phyloP scores from a whole-genome alignment of 2,113 vertebrate genomes.

The Ochotona princeps region DNA sequence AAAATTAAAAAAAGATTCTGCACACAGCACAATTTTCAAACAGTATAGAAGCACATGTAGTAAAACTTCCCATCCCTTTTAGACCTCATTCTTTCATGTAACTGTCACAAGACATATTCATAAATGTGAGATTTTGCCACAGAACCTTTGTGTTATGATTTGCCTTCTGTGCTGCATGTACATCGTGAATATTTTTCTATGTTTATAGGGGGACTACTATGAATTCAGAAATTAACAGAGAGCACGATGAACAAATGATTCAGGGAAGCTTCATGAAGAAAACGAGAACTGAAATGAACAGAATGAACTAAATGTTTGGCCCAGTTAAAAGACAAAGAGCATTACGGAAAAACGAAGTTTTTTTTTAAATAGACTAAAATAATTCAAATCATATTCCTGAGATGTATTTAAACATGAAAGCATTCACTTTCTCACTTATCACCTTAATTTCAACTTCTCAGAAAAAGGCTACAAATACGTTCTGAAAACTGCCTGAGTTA shows the following conservation, averaged over 20 bases:
- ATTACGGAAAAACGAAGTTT: neutral
- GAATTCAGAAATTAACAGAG: constrained; percentile 4
- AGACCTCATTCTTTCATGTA: neutral
- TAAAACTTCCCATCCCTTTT: too few relatives aligned
- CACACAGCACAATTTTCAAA: too few relatives aligned
- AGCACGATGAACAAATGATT: neutral
- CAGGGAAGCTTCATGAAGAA: neutral
- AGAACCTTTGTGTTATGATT: neutral
- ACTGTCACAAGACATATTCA: too few relatives aligned
- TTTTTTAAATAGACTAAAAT: neutral
- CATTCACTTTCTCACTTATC: neutral
- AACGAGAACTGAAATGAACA: neutral
- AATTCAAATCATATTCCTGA: neutral
- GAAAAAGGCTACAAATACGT: neutral
- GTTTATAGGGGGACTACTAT: neutral
- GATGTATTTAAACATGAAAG: constrained; percentile 17
- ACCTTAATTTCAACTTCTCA: neutral
- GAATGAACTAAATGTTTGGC: neutral
- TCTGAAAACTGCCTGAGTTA: neutral
- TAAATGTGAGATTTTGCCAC: too few relatives aligned
- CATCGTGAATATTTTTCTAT: neutral
- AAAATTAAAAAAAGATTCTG: too few relatives aligned
- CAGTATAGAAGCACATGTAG: too few relatives aligned
- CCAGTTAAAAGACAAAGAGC: neutral
- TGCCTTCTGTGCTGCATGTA: neutral